These are phyloP conservation scores for Gopherus flavomarginatus DNA, from an alignment of 2,113 vertebrate genomes.

Conservation along the genomic window DNA sequence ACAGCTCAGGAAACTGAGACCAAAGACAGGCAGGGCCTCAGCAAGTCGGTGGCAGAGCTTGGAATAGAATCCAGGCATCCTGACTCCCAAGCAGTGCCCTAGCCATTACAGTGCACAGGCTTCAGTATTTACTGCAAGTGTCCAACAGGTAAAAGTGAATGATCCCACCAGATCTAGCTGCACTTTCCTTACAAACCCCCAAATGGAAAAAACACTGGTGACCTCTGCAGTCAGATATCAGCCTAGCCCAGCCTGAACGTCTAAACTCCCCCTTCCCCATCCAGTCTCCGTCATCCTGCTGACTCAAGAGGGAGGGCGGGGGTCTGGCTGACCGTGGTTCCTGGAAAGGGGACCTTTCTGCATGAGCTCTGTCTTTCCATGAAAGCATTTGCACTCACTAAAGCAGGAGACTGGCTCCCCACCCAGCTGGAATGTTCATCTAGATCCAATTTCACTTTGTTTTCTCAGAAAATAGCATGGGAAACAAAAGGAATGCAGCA, in stretches of 20 bases:
- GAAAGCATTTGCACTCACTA: background rate
- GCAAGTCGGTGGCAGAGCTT: accelerated
- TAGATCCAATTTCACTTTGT: background rate
- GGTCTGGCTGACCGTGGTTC: background rate
- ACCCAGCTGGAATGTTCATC: conserved; percentile 57
- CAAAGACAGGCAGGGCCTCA: background rate
- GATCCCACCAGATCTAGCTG: background rate
- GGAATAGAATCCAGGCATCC: accelerated
- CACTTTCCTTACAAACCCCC: accelerated
- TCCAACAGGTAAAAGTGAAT: background rate
- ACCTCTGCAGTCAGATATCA: background rate
- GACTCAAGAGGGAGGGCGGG: background rate
- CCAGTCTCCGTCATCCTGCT: background rate
- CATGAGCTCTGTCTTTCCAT: background rate
- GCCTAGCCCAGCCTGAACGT: accelerated
- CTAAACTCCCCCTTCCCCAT: accelerated
- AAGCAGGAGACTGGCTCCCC: conserved; percentile 16
- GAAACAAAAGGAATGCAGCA: conserved; percentile 7
- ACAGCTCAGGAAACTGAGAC: accelerated
- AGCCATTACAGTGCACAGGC: background rate
- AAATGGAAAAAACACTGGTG: accelerated
- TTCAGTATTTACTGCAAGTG: background rate
- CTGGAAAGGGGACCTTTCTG: conserved; percentile 26
- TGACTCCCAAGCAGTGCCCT: background rate
- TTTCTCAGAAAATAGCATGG: conserved; percentile 14